Base-by-base conservation (phyloP, 2,113 vertebrate species). In the Phocoena phocoena region DNA sequence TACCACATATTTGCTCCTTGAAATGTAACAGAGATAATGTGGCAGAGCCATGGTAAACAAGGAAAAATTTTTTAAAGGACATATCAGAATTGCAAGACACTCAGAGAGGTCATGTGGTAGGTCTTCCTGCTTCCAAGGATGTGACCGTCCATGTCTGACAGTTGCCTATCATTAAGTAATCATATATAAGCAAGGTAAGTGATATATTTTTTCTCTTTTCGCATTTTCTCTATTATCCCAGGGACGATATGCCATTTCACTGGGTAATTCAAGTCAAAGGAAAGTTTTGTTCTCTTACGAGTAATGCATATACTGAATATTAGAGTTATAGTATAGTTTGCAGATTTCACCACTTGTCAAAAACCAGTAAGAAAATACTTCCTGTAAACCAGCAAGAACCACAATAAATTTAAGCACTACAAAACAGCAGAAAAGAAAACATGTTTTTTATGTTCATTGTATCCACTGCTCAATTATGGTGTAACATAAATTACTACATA, bases 291-390 rank as follows among this genome's bases (percentile, higher is more conserved):
- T 38, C 41, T 85, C 31, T 91, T 70, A 92, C 71, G 67, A 96
- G 71, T 81, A 92, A 92, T 58, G 50, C 28, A 17, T 80, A n/a
- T 28, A 90, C 76, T 67, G 18, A 58, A 58, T 58, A 58, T 58
- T 8, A 53, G 41, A 93, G 86, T 68, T 83, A 93, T 3, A 77
- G 58, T 55, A 41, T 38, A 80, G 33, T 55, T 47, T 65, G 21
- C 28, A 94, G 77, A 93, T 94, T 77, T 96, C 41, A 88, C 33
- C 38, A 55, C 14, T 86, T 93, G 50, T 84, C 36, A 65, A 92
- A 94, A 93, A 20, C 18, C 10, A 65, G 21, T n/a, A 92, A 74
- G n/a, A 79, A 83, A 83, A 6, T 53, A 26, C 79, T 97, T 90
- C 20, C 25, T 73, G 4, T 71, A 73, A 89, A 53, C 25, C 58